Evolutionary conservation across 2,888 invertebrate genomes (phyloP), one percentile per base, ranked within the genome.

Genomic region (Mimas tiliae): DNA sequence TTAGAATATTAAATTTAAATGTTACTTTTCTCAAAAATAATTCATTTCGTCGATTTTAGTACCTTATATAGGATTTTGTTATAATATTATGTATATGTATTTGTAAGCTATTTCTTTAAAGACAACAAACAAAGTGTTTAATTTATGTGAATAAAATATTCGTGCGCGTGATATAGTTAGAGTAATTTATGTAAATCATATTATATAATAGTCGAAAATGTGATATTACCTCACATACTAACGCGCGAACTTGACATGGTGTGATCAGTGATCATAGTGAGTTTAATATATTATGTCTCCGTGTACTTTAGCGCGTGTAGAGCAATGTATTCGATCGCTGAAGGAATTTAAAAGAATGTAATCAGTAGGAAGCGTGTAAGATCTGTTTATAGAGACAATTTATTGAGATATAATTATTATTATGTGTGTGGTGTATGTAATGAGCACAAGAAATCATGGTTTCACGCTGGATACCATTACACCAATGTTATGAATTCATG

Each of bases 141-240:
- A 62, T 62, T 58, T 58, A 16, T 58, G 42, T 58, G 42, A 58
- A 58, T 58, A 58, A 38, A 42, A 58, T n/a, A n/a, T 12, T 58
- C 16, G 58, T 74, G 69, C 75, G 58, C 34, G 64, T 52, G 69
- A 66, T 50, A 75, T 88, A 88, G 87, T 66, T 90, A 89, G 88
- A 77, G 74, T 88, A 86, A 87, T 86, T 86, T 82, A 83, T 83
- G 78, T 78, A 79, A 76, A 79, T 75, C 67, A 72, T 74, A 55
- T 67, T 73, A 76, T 76, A 74, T 68, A 74, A 80, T 82, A 82
- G 77, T 81, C 80, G 79, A 79, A 82, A 86, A 84, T 87, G 87
- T 88, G 87, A 87, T 87, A 87, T 87, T 85, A 84, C 82, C 79
- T 85, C 88, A 87, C 86, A 85, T 81, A 68, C 7, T 38, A 69